Evolutionary conservation across 37 sponge, comb jelly and placozoan genomes (phyloP), one percentile per base, ranked within the genome.

Genomic region (Spongilla lacustris): DNA sequence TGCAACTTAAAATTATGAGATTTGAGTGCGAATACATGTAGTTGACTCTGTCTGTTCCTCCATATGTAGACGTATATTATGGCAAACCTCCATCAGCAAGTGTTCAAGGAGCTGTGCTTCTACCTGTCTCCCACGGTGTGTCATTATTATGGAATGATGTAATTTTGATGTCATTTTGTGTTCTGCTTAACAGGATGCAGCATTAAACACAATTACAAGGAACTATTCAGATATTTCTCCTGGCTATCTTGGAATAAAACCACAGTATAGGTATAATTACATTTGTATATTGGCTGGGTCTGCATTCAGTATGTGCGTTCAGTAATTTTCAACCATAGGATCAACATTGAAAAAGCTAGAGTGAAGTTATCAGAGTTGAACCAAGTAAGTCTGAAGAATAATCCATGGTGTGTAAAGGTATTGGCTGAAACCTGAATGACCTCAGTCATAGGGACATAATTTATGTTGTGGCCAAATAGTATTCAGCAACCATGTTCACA

Each of bases 181-280:
- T 36, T 66, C 23, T 80, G 30, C 41, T 10, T 41, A 69, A 23
- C 77, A 96, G 92, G 99, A 98, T 82, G 90, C 90, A 46, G 86
- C 77, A 9, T 78, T 98, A 22, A 98, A 98, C 83, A 93, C 83
- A 35, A 80, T 88, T 37, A 93, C 97, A 0, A 81, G 97, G n/a
- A 93, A 86, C 71, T 77, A 95, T 28, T 84, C 88, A 4, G 95
- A 97, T 49, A 84, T 87, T 31, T 50, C n/a, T 68, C 83, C 91
- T 9, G 77, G 80, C 2, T 83, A 85, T 12, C 93, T 97, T 22
- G 95, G 93, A 19, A 83, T 94, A n/a, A 84, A 89, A 67, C 67
- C 75, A 69, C 85, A 88, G 76, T 89, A 80, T 74, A 37, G 74
- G 95, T 91, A 67, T 71, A 86, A 13, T 46, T 46, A 46, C n/a